Evolutionary conservation across 92 coral and sea anemone genomes (phyloP), one percentile per base, ranked within the genome.

Genomic region (Porites cylindrica): DNA sequence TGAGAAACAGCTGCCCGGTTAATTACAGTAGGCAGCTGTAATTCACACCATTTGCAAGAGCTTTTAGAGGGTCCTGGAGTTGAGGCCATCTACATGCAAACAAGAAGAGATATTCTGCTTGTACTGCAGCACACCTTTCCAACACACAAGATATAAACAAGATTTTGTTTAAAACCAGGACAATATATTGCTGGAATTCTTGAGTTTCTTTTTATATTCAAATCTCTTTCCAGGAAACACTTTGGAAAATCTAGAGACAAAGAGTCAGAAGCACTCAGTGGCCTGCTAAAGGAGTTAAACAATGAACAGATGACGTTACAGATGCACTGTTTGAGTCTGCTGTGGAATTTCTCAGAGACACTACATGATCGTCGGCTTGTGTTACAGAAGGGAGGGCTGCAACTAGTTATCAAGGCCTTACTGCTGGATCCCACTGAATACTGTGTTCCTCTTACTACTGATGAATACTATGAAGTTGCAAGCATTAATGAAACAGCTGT

Each of bases 311-410:
- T 83, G 94, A 75, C 86, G 8, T 91, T 95, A 1, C 96, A 95
- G 56, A 91, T 88, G 94, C 94, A 95, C 79, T 95, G 98, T 67
- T 74, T 95, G 80, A 93, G 98, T 81, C 79, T 95, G 77, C 76
- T 95, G 84, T 95, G 98, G 98, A 93, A 95, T 86, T 95, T 95
- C 88, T 95, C 96, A 0, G 98, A 95, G 70, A 93, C 94, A 3
- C 58, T 87, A 32, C 93, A 93, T 72, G 94, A 93, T 83, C 92
- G 96, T 59, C 79, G 91, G 83, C 87, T 92, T 19, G 96, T 92
- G 26, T 72, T 95, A 24, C 74, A 70, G 50, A 88, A 89, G 74
- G 93, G 94, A 62, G 94, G 93, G 8, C 84, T 95, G 61, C 79
- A 91, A 68, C 82, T 83, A 76, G 96, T 93, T 4, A 59, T 92